Conservation (phyloP, 2,888 invertebrate genomes). For the Fabriciana adippe region DNA sequence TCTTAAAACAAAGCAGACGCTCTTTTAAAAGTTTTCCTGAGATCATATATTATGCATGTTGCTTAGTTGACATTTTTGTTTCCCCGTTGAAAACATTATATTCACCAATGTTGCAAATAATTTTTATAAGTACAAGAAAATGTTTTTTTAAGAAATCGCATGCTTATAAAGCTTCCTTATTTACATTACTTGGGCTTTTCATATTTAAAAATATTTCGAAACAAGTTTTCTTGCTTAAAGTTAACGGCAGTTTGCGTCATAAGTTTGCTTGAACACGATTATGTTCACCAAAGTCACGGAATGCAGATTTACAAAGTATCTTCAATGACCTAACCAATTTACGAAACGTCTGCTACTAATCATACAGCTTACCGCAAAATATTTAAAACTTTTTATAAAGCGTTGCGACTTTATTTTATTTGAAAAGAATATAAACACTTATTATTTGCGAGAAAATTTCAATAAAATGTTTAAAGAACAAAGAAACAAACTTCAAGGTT, state of each 20-base stretch:
- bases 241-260: constrained; percentile 66
- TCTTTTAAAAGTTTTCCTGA: constrained; percentile 29
- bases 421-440: neutral
- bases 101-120: constrained; percentile 52
- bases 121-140: constrained; percentile 54
- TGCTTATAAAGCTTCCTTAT: constrained; percentile 57
- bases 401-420: no score
- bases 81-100: constrained; percentile 47
- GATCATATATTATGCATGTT: constrained; percentile 35
- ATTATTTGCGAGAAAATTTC: no score
- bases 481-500: no score
- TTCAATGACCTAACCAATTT: constrained; percentile 26
- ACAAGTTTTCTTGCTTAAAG: constrained; percentile 67
- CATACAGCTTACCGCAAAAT: neutral
- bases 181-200: constrained; percentile 60
- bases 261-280: constrained; percentile 58
- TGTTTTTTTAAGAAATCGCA: constrained; percentile 53
- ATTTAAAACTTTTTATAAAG: no score
- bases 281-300: constrained; percentile 46
- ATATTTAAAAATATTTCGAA: constrained; percentile 62
- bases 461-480: no score
- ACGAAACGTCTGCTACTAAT: constrained; percentile 13
- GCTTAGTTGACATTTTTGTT: constrained; percentile 36
- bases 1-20: constrained; percentile 29
- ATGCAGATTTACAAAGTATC: constrained; percentile 39